Evolutionary conservation across 2,113 vertebrate genomes (phyloP).

Genomic region (Misgurnus anguillicaudatus): DNA sequence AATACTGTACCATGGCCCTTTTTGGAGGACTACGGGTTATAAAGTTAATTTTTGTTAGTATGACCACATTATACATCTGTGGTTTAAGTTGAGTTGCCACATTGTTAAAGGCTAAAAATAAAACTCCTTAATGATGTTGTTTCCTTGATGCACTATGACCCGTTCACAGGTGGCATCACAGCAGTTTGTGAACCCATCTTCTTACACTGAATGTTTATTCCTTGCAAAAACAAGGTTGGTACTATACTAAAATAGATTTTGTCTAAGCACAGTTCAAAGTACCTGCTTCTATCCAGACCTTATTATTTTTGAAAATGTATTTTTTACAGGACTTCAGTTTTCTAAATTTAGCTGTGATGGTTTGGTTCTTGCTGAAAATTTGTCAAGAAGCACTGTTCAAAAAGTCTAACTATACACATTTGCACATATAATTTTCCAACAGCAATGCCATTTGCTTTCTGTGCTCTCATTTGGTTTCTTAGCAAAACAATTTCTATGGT

Average conservation of each 20-base stretch:
- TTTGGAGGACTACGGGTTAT: no score
- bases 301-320: slow-evolving; percentile 6
- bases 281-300: slow-evolving; percentile 29
- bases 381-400: background rate
- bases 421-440: background rate
- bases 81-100: no score
- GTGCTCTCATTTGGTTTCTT: no score
- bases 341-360: slow-evolving; percentile 7
- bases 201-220: slow-evolving; percentile 25
- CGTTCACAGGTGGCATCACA: slow-evolving; percentile 25
- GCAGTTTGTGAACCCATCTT: slow-evolving; percentile 6
- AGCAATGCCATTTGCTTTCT: slow-evolving; percentile 20
- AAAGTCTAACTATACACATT: no score
- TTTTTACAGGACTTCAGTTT: background rate
- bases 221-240: slow-evolving; percentile 25
- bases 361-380: background rate
- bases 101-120: no score
- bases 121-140: slow-evolving; percentile 26
- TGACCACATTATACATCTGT: no score
- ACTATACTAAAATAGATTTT: background rate
- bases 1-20: no score
- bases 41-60: no score
- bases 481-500: no score
- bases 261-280: slow-evolving; percentile 36
- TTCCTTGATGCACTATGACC: slow-evolving; percentile 34